phyloP scores from a whole-genome alignment of 2,113 vertebrate genomes.

The Rhinolophus ferrumequinum region DNA sequence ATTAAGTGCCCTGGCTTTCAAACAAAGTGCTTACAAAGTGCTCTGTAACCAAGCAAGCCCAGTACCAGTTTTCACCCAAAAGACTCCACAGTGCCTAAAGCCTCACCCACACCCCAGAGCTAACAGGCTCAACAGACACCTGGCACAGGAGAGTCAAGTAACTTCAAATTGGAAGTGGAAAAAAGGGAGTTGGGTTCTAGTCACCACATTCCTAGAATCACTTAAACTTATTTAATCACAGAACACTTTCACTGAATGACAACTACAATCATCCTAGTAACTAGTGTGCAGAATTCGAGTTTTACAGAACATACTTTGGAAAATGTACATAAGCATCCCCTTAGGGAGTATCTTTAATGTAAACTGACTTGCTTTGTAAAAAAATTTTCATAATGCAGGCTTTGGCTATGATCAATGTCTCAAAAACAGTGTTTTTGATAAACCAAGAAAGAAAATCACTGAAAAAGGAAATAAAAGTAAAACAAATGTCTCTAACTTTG shows the following conservation, averaged over 20 bases:
- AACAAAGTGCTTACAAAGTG: background rate
- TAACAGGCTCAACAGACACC: background rate
- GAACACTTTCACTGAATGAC: background rate
- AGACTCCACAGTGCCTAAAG: background rate
- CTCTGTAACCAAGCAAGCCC: background rate
- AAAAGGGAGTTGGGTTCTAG: background rate
- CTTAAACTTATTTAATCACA: background rate
- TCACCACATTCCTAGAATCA: background rate
- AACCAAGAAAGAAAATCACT: background rate
- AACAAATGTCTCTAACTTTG: conserved; percentile 15
- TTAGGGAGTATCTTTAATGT: background rate
- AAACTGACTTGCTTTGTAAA: background rate
- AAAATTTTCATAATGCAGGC: background rate
- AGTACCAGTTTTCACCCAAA: background rate
- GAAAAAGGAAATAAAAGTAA: background rate
- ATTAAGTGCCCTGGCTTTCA: background rate
- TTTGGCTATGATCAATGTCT: conserved; percentile 19
- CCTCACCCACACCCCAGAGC: background rate
- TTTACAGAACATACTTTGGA: background rate
- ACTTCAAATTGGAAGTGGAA: background rate
- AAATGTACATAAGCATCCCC: background rate
- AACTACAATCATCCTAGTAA: background rate
- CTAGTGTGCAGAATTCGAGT: background rate
- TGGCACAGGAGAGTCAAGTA: background rate
- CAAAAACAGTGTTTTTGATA: conserved; percentile 37